Percentiles rank a stretch among this genome's conserved stretches.
phyloP scores from a whole-genome alignment of 2,113 vertebrate genomes.

The Osmerus mordax region DNA sequence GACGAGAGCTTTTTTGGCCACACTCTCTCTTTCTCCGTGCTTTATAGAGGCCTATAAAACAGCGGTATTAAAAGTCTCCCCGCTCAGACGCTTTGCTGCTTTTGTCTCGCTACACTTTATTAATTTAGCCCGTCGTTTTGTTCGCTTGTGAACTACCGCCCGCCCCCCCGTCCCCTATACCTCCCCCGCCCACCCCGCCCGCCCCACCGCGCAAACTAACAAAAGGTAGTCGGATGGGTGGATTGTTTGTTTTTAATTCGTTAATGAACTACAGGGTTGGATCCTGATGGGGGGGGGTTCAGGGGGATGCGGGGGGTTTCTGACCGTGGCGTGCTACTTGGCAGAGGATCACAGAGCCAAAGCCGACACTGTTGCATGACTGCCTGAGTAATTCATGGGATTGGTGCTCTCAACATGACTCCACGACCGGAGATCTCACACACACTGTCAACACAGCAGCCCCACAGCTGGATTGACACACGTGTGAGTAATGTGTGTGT shows the following conservation, averaged over 20 bases:
- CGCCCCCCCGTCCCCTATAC: no score
- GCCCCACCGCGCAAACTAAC: neutral
- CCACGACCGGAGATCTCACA: no score
- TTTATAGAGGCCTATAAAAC: constrained; percentile 2
- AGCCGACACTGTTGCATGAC: no score
- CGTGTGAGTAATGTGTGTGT: no score
- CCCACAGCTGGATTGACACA: neutral
- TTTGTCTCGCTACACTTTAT: neutral
- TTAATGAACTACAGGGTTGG: neutral
- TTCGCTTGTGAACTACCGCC: neutral
- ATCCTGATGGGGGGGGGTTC: neutral
- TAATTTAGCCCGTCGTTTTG: constrained; percentile 2
- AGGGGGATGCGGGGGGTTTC: neutral
- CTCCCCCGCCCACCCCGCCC: no score
- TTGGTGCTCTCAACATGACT: no score
- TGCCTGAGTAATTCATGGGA: no score
- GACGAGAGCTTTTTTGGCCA: neutral
- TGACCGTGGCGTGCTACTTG: neutral
- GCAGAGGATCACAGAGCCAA: neutral
- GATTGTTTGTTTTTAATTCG: constrained; percentile 4
- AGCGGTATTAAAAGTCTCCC: neutral
- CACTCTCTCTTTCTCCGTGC: neutral
- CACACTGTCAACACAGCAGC: neutral
- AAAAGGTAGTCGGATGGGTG: neutral
- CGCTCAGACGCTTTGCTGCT: no score